A percentile compares a stretch with the other conserved stretches of the same genome.
Evolutionary conservation across 2,888 invertebrate species (phyloP).

Genomic region (Dromius quadrimaculatus): DNA sequence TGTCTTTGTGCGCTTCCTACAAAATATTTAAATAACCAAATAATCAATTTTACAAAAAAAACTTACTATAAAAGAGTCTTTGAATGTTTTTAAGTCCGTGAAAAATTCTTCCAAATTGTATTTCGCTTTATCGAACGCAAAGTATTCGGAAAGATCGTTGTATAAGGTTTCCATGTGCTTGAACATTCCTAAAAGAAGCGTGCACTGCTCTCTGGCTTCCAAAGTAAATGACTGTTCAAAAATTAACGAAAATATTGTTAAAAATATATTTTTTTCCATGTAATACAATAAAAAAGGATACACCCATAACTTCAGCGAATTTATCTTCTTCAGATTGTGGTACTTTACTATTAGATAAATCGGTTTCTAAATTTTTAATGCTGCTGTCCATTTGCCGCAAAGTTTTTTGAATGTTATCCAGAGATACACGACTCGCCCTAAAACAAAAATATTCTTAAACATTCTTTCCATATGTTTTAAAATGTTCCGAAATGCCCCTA

Average conservation of each 20-base stretch:
- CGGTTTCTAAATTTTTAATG: conserved; percentile 89
- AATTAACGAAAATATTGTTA: conserved; percentile 57
- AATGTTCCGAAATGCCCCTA: no score
- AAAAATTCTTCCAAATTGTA: conserved; percentile 97
- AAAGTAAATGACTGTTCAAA: conserved; percentile 75
- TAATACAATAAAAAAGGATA: conserved; percentile 71
- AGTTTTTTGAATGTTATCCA: conserved; percentile 84
- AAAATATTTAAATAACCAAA: neutral
- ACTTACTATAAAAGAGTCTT: conserved; percentile 87
- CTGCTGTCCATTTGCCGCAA: conserved; percentile 89
- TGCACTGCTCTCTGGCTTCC: conserved; percentile 87
- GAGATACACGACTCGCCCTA: conserved; percentile 86
- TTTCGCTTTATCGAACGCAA: conserved; percentile 91
- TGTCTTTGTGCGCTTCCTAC: conserved; percentile 86
- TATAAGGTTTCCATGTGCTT: conserved; percentile 92
- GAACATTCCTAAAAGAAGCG: conserved; percentile 92
- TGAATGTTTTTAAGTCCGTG: conserved; percentile 93
- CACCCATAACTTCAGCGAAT: conserved; percentile 90
- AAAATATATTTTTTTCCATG: neutral
- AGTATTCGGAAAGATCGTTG: conserved; percentile 88
- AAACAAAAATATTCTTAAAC: conserved; percentile 48
- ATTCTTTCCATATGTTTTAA: neutral
- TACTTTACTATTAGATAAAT: conserved; percentile 85
- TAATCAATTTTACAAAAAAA: neutral
- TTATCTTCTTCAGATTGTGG: conserved; percentile 85